Conservation (phyloP, 2,113 vertebrate species). For the Cariama cristata region DNA sequence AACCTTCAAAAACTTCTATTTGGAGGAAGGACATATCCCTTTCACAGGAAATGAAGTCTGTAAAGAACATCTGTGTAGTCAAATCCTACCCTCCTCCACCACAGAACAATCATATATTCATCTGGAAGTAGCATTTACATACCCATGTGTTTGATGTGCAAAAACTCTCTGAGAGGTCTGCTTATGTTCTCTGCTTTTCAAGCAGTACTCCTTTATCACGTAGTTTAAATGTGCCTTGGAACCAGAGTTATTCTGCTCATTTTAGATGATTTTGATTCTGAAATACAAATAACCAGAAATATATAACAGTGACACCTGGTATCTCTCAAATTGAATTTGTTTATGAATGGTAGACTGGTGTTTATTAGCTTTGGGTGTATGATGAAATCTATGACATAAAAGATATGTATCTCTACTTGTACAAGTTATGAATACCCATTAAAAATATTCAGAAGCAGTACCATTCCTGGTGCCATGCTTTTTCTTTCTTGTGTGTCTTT, state of each 20-base stretch:
- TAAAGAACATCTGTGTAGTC: background rate
- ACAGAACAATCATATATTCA: background rate
- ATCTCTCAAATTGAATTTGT: background rate
- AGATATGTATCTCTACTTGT: background rate
- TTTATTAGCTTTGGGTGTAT: background rate
- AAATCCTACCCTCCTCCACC: background rate
- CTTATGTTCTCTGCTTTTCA: background rate
- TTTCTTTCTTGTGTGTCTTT: background rate
- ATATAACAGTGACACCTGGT: background rate
- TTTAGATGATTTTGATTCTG: background rate
- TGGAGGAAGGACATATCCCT: background rate
- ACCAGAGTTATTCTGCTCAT: background rate
- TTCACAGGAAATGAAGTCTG: background rate
- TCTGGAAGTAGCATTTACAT: background rate
- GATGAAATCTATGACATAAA: background rate
- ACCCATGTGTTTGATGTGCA: background rate
- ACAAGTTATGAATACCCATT: background rate
- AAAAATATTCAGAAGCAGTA: background rate
- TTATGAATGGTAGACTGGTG: background rate
- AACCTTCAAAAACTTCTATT: background rate
- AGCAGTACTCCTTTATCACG: background rate
- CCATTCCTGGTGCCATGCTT: background rate
- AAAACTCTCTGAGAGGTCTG: background rate
- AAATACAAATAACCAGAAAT: background rate
- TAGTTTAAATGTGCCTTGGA: background rate